phyloP scores from a whole-genome alignment of 2,888 invertebrate genomes.

The Spodoptera exigua region DNA sequence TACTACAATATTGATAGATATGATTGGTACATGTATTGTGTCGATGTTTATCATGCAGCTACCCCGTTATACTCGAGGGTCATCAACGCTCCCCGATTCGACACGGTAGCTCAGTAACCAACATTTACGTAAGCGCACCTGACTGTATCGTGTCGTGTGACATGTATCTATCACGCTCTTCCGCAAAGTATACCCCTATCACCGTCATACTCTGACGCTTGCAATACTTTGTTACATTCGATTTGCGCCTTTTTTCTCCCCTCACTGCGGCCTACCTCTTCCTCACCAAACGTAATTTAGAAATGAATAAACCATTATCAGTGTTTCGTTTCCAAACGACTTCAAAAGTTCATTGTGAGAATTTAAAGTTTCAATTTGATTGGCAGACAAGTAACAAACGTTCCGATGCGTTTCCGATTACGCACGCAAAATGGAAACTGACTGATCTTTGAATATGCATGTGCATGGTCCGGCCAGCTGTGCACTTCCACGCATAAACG shows the following conservation, averaged over 20 bases:
- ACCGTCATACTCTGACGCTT: slow-evolving; percentile 80
- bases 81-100: slow-evolving; percentile 66
- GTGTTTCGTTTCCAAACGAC: slow-evolving; percentile 50
- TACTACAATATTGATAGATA: not conserved
- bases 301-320: slow-evolving; percentile 80
- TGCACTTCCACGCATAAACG: slow-evolving; percentile 65
- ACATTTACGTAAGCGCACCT: slow-evolving; percentile 68
- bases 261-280: slow-evolving; percentile 75
- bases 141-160: slow-evolving; percentile 68
- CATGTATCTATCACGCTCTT: slow-evolving; percentile 76
- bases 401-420: slow-evolving; percentile 83
- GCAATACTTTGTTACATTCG: slow-evolving; percentile 66
- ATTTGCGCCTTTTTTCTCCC: slow-evolving; percentile 66
- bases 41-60: slow-evolving; percentile 15
- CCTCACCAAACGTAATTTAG: slow-evolving; percentile 76
- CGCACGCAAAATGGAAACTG: slow-evolving; percentile 85
- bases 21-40: not conserved
- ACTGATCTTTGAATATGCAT: slow-evolving; percentile 87
- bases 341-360: slow-evolving; percentile 54
- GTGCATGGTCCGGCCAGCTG: slow-evolving; percentile 70
- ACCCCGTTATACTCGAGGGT: slow-evolving; percentile 59
- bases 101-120: slow-evolving; percentile 76
- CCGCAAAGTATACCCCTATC: slow-evolving; percentile 69
- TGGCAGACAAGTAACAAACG: slow-evolving; percentile 58
- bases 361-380: slow-evolving; percentile 72